Percentiles rank a stretch among this genome's conserved stretches.
Conservation (phyloP, 1,140 invertebrate genomes). For the Hylaeus anthracinus region DNA sequence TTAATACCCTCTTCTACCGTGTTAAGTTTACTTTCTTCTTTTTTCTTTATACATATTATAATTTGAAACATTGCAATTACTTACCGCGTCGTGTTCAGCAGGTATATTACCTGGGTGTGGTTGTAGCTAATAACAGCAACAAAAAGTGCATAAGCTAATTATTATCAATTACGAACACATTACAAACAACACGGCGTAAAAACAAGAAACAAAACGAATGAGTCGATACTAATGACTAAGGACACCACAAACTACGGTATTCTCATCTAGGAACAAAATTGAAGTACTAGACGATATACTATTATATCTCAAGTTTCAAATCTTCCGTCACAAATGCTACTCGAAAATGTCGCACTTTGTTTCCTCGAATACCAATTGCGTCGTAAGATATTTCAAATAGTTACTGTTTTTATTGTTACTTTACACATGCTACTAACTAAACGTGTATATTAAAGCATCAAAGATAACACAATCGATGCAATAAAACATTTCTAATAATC, state of each 20-base stretch:
- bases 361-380: not conserved
- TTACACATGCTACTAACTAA: constrained; percentile 2
- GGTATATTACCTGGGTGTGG: constrained; percentile 58
- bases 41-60: constrained; percentile 4
- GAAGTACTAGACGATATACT: not conserved
- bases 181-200: constrained; percentile 35
- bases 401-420: not conserved
- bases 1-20: not conserved
- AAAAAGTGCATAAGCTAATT: constrained; percentile 73
- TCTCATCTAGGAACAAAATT: not conserved
- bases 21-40: not conserved
- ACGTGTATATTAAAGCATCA: not conserved
- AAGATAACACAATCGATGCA: constrained; percentile 3
- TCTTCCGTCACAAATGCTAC: not conserved
- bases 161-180: constrained; percentile 65
- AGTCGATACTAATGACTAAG: not conserved
- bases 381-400: not conserved
- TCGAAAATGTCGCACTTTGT: not conserved
- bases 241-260: not conserved
- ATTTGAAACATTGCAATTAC: constrained; percentile 12
- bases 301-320: too few relatives aligned
- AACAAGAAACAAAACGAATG: not conserved
- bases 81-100: constrained; percentile 58
- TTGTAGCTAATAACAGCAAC: constrained; percentile 67
- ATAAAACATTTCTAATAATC: not conserved